Evolutionary conservation across 2,797 vertebrate species (phyloP), one percentile per base, ranked within the genome.

Genomic region (Chelmon rostratus): DNA sequence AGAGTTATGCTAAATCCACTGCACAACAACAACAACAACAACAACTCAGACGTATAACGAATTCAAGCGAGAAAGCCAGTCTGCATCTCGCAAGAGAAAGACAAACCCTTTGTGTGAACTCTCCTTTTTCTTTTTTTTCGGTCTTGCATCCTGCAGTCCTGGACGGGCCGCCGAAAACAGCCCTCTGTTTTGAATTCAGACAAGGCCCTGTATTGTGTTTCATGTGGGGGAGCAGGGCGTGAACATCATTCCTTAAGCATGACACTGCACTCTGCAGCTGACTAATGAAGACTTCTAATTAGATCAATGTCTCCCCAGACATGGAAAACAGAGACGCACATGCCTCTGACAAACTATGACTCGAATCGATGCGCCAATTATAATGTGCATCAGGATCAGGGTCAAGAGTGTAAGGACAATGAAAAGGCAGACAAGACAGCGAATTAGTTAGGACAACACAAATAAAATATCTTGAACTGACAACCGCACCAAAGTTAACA

Each of bases 261-360:
- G 91, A 93, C 91, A 91, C 88, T 79, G 88, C 86, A 79, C 88
- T 90, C 84, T 90, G 88, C 82, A 84, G 85, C 90, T 91, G 90
- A 90, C 90, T 93, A 94, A 94, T 94, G 91, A 91, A 92, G 89
- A 91, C 86, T 89, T 88, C 81, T 93, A 94, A 94, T 94, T 91
- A 91, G 92, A 93, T 94, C 90, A 92, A 81, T 84, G 88, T 90
- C 89, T 90, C 80, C 76, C 63, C 83, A 88, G 93, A 90, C 86
- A 81, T 76, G 73, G 84, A 92, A 91, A 91, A 92, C 86, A 89
- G 85, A 91, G 80, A 88, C 82, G 73, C 86, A 83, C 86, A 83
- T 73, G 85, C 57, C 86, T 62, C 87, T 76, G 83, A 88, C 88
- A 82, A 88, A 87, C 76, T 78, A 70, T 82, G 81, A 93, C 87